Conservation (phyloP, 2,113 vertebrate genomes). For the Meleagris gallopavo region DNA sequence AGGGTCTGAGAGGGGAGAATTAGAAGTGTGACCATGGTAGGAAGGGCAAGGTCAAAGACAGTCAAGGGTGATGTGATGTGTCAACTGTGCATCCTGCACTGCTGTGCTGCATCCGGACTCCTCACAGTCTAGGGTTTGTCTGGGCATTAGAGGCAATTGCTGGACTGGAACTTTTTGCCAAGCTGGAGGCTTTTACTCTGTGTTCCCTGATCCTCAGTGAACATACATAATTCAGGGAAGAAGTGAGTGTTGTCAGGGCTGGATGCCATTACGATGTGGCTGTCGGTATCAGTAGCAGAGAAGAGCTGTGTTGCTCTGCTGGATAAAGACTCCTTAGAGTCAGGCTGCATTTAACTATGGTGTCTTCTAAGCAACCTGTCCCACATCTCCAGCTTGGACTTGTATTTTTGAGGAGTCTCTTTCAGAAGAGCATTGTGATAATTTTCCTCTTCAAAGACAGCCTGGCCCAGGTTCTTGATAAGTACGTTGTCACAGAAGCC, state of each 20-base stretch:
- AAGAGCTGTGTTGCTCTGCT: not conserved
- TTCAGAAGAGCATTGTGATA: not conserved
- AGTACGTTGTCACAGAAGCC: not conserved
- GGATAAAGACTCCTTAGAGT: not conserved
- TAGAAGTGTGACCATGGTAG: not conserved
- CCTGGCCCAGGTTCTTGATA: not conserved
- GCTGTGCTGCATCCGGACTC: not conserved
- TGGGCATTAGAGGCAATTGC: not conserved
- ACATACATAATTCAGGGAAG: not conserved
- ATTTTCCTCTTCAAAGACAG: not conserved
- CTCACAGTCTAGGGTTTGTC: not conserved
- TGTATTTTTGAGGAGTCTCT: not conserved
- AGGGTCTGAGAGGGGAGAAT: not conserved
- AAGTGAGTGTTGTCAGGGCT: not conserved
- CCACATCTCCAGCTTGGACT: not conserved
- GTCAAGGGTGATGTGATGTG: not conserved
- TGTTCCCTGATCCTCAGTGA: not conserved
- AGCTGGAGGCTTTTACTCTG: not conserved
- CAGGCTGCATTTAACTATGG: not conserved
- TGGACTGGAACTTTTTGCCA: not conserved
- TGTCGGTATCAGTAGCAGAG: not conserved
- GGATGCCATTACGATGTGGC: not conserved
- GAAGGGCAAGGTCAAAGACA: not conserved
- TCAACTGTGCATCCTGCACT: rapidly evolving
- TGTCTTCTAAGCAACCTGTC: not conserved